Evolutionary conservation across 2,797 vertebrate species (phyloP), one percentile per base, ranked within the genome.

Genomic region (Helostoma temminkii): DNA sequence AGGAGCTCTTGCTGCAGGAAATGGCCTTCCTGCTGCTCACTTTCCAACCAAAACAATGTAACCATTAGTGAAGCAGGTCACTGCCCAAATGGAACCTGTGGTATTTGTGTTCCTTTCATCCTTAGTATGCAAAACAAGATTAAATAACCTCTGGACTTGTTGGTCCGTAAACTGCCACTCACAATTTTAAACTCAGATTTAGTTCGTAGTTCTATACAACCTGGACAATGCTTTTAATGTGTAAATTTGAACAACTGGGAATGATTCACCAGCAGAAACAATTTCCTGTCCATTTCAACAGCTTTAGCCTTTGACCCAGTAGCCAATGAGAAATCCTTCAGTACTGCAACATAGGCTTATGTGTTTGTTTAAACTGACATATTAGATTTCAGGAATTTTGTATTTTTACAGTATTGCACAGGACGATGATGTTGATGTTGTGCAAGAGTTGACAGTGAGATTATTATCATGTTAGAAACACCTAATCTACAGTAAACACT

Each of bases 11-110:
- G 78, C 57, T 63, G 74, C 86, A 92, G 90, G 89, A 92, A 92
- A 76, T 78, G 76, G 76, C 78, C 75, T 89, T 91, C 87, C 91
- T 82, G 78, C 80, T 76, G 82, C 79, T 91, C 83, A 87, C 82
- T 89, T 90, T 83, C 84, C 76, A 86, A 87, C 73, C 76, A 79
- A 89, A 93, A 93, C 90, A 91, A 84, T 81, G 50, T 72, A 76
- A 78, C 71, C 75, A 83, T 90, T 89, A 88, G 75, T 53, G 52
- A 36, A 81, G 76, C 72, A 63, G 70, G 70, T 74, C 64, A 58
- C 48, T 71, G 45, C 74, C 71, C 74, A 68, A 60, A 68, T 77
- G 62, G 69, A 84, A 61, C 73, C 42, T 49, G 16, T 46, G 37
- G 19, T 63, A 70, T 80, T 74, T 76, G 42, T 78, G 34, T 73